Conservation (phyloP, 2,113 vertebrate species). For the Vicugna pacos region DNA sequence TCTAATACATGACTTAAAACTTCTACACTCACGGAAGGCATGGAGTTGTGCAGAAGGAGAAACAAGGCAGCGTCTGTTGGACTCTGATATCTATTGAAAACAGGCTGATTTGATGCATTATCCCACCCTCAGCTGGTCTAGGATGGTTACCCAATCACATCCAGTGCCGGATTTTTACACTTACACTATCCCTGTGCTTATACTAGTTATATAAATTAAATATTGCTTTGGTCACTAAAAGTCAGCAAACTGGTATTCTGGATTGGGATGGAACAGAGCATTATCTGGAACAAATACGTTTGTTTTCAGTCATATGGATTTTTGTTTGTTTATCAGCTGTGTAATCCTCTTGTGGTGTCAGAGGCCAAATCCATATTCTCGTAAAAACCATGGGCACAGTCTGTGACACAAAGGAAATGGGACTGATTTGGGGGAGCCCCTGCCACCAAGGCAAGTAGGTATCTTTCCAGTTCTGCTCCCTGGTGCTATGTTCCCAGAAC, state of each 20-base stretch:
- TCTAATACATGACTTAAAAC: not conserved
- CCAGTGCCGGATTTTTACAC: not conserved
- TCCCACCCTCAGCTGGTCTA: not conserved
- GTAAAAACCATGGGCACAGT: not conserved
- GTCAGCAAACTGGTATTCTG: not conserved
- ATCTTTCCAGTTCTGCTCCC: not conserved
- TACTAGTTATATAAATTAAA: not conserved
- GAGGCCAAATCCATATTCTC: not conserved
- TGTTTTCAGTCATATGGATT: not conserved
- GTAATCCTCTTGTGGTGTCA: not conserved
- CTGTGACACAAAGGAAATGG: not conserved
- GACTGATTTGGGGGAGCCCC: not conserved
- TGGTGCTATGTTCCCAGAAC: not conserved
- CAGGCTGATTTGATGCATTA: not conserved
- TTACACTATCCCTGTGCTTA: not conserved
- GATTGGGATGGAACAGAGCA: not conserved
- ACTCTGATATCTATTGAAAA: not conserved
- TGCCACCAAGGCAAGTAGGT: not conserved
- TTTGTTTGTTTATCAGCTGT: not conserved
- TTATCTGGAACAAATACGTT: not conserved
- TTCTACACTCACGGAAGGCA: not conserved
- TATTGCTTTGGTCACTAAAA: not conserved
- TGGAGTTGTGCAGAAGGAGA: not conserved
- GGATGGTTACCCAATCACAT: not conserved
- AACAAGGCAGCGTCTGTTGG: not conserved